These are phyloP conservation scores for Hydriomena furcata DNA, from an alignment of 2,888 invertebrate species.

Conservation along the genomic window DNA sequence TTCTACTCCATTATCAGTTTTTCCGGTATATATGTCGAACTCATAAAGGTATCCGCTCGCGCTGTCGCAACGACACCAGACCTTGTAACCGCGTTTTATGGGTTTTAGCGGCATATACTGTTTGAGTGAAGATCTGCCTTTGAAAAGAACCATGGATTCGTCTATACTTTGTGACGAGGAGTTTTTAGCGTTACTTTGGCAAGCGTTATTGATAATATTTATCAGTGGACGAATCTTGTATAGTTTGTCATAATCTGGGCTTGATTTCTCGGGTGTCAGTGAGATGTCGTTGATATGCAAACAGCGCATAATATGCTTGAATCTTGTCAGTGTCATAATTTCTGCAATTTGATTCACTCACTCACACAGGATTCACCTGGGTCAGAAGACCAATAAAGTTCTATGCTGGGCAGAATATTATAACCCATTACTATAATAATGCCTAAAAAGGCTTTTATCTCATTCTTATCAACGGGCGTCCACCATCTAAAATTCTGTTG, in stretches of 20 bases:
- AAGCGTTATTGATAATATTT: neutral
- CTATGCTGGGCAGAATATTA: conserved; percentile 32
- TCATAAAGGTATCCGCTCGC: conserved; percentile 24
- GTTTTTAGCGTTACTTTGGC: conserved; percentile 23
- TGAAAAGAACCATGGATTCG: conserved; percentile 4
- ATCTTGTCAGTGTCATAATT: conserved; percentile 34
- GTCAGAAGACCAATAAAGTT: conserved; percentile 38
- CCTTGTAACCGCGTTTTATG: conserved; percentile 24
- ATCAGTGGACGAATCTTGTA: conserved; percentile 11
- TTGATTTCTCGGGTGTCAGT: neutral
- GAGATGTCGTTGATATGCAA: conserved; percentile 20
- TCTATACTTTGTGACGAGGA: conserved; percentile 24
- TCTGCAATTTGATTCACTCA: conserved; percentile 30
- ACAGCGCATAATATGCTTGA: conserved; percentile 27
- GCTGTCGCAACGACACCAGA: conserved; percentile 24
- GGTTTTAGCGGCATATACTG: conserved; percentile 31
- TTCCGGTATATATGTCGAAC: conserved; percentile 28
- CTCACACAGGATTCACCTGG: conserved; percentile 30
- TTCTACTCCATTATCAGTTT: conserved; percentile 12
- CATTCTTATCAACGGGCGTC: conserved; percentile 12
- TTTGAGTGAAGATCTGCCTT: conserved; percentile 20
- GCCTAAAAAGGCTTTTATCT: conserved; percentile 36
- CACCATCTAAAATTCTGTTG: neutral
- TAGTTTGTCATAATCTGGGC: conserved; percentile 11
- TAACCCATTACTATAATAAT: conserved; percentile 36